Evolutionary conservation across 1,140 invertebrate genomes (phyloP), one percentile per base, ranked within the genome.

Genomic region (Andricus grossulariae): DNA sequence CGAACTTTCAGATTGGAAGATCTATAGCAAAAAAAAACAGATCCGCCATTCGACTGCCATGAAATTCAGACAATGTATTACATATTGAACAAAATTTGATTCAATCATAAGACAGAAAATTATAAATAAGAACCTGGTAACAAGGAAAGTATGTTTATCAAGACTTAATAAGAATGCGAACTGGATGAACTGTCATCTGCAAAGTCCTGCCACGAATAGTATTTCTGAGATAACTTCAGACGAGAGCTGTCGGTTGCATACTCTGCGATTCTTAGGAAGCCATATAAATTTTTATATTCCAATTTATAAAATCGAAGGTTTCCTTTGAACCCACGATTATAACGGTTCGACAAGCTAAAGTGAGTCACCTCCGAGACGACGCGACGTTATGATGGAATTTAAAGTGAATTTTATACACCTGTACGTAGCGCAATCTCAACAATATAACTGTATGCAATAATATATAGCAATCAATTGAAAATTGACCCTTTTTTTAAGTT

Each of bases 181-280:
- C 32, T 57, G 60, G 45, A 80, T 82, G 76, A 82, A 78, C 79
- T 79, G 81, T 80, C 81, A 80, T 18, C 15, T 50, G 71, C 78
- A 80, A 76, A 54, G 21, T 66, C 39, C 25, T 49, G 39, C 11
- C 57, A 52, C 21, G 76, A 78, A 80, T 73, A 77, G 52, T 76
- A 72, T 75, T 78, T 72, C 52, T 60, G 78, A 79, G 76, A 76
- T 80, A 80, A 74, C 25, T 57, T 32, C 15, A 71, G 71, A 77
- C 57, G 74, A 80, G 73, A 50, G 19, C 78, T 82, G 81, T 80
- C 81, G 75, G 57, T 77, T 75, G 49, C 81, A 82, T 66, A 39
- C 11, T 16, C 25, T 66, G 57, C 25, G 57, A 66, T 66, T 32
- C 57, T 66, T 66, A 66, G 39, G 25, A 66, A 66, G 57, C 15